A percentile compares a stretch with the other conserved stretches of the same genome.
These are phyloP conservation scores for Drosophila navojoa DNA, from an alignment of 1,140 invertebrate species.

Conservation along the genomic window DNA sequence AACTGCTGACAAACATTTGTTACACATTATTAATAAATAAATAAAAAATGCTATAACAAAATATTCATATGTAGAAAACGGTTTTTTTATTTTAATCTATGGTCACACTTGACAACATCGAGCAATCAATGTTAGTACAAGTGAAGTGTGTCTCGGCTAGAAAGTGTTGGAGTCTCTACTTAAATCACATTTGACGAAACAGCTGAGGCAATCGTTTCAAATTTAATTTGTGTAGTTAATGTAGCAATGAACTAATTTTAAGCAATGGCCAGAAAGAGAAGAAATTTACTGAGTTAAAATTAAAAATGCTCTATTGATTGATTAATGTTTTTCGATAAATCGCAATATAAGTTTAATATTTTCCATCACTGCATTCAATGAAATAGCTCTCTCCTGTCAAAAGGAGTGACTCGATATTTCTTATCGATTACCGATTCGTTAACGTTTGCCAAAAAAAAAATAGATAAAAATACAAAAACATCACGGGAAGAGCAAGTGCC, in stretches of 20 bases:
- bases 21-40: constrained; percentile 14
- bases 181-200: constrained; percentile 11
- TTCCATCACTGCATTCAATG: neutral
- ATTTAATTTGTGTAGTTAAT: neutral
- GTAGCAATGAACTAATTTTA: too few species aligned
- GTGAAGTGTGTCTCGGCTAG: constrained; percentile 9
- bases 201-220: neutral
- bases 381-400: too few species aligned
- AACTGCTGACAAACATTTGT: constrained; percentile 17
- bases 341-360: too few species aligned
- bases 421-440: neutral
- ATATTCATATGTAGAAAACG: neutral
- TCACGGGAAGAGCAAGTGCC: constrained; percentile 9
- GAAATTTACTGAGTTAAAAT: too few species aligned
- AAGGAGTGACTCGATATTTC: constrained; percentile 1
- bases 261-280: too few species aligned
- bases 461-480: constrained; percentile 14
- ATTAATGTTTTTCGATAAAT: too few species aligned
- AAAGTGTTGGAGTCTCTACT: neutral
- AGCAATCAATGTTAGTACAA: neutral
- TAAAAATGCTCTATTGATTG: too few species aligned
- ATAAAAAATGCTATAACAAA: constrained; percentile 19
- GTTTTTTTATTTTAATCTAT: constrained; percentile 1
- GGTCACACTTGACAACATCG: neutral
- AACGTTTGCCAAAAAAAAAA: constrained; percentile 19